Conservation (phyloP, 1,140 invertebrate species). For the Tribolium madens region DNA sequence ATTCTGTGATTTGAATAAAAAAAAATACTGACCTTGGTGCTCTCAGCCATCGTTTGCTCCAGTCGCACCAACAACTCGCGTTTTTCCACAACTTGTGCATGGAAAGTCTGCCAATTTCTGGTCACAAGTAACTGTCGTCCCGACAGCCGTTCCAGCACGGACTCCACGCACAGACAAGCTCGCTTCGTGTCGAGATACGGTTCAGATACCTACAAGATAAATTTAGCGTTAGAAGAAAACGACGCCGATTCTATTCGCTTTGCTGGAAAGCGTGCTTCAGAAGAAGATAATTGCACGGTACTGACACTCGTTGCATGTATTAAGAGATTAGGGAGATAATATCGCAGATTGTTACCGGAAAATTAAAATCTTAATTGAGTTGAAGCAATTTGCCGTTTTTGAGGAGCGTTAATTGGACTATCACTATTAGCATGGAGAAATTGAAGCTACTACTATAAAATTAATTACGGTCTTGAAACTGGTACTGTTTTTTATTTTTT, state of each 20-base stretch:
- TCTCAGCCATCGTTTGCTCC: constrained; percentile 80
- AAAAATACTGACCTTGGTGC: constrained; percentile 73
- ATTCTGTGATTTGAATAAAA: constrained; percentile 22
- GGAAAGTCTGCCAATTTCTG: constrained; percentile 78
- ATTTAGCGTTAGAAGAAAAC: constrained; percentile 57
- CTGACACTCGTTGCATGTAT: not conserved
- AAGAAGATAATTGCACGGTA: constrained; percentile 31
- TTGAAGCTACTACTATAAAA: not conserved
- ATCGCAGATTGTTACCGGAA: not conserved
- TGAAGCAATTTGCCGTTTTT: not conserved
- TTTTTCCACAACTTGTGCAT: constrained; percentile 73
- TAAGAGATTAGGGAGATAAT: not conserved
- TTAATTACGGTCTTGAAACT: not conserved
- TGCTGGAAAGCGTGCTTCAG: constrained; percentile 20
- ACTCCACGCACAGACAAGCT: constrained; percentile 77
- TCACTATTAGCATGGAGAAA: not conserved
- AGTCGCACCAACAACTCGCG: constrained; percentile 76
- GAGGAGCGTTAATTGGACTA: not conserved
- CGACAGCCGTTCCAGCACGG: constrained; percentile 77
- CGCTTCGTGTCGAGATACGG: constrained; percentile 79
- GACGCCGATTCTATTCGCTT: not conserved
- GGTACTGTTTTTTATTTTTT: too few relatives aligned
- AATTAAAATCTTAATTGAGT: not conserved
- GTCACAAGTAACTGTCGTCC: constrained; percentile 76
- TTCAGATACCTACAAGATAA: constrained; percentile 75